Evolutionary conservation across 2,797 vertebrate species (phyloP).

Genomic region (Oreochromis grahami): DNA sequence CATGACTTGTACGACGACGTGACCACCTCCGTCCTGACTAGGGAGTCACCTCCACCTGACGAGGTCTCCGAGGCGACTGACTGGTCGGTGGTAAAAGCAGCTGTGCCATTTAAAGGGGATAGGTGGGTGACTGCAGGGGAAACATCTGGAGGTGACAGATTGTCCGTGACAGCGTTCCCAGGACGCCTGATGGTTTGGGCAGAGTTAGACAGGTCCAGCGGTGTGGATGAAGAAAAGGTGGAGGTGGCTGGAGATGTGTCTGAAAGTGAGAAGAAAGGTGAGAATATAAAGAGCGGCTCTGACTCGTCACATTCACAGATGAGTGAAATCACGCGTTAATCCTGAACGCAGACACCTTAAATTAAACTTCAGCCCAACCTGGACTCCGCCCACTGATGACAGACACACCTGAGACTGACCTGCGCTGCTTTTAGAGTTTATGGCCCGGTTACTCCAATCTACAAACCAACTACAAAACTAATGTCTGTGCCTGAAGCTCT

Average conservation of each 20-base stretch:
- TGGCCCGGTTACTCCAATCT: neutral
- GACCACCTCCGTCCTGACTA: neutral
- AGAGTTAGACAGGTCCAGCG: neutral
- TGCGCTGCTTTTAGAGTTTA: neutral
- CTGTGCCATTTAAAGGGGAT: neutral
- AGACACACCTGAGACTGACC: neutral
- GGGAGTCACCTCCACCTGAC: neutral
- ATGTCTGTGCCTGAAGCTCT: neutral
- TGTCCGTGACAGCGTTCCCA: neutral
- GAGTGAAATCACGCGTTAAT: neutral
- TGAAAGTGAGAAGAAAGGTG: constrained; percentile 13
- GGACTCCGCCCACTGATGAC: neutral
- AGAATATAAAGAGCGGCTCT: neutral
- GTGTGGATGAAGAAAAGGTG: constrained; percentile 20
- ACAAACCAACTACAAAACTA: neutral
- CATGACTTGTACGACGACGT: neutral
- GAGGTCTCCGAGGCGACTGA: neutral
- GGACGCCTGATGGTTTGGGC: neutral
- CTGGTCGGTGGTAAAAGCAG: neutral
- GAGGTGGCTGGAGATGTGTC: constrained; percentile 21
- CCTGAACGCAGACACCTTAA: neutral
- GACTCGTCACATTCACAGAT: neutral
- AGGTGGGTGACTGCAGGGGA: neutral
- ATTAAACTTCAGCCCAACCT: neutral
- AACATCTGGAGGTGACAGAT: neutral